phyloP scores from a whole-genome alignment of 2,888 invertebrate species.

The Therioaphis trifolii region DNA sequence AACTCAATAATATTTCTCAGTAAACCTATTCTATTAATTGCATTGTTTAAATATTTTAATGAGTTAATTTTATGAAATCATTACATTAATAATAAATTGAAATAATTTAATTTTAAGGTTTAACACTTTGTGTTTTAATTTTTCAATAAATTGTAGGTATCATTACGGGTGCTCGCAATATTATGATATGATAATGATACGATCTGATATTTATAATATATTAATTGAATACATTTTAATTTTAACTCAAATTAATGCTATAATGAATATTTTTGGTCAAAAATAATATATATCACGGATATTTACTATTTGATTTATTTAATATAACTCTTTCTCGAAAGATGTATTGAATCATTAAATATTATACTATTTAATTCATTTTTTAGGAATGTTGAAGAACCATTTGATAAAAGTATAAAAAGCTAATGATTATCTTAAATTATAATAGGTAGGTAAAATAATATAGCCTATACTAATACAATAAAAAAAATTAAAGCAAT shows the following conservation, averaged over 20 bases:
- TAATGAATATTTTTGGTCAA: background rate
- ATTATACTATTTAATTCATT: too few relatives aligned
- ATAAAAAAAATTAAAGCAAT: constrained; percentile 47
- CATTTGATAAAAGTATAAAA: constrained; percentile 37
- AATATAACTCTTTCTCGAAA: constrained; percentile 27
- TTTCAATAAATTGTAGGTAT: background rate
- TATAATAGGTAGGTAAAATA: too few relatives aligned
- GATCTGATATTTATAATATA: background rate
- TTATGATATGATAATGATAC: too few relatives aligned
- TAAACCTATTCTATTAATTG: background rate
- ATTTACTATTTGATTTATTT: background rate
- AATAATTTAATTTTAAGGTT: background rate
- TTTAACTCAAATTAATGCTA: background rate
- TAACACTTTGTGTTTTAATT: background rate
- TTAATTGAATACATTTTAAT: background rate
- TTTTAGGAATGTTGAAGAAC: background rate
- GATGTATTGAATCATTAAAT: background rate
- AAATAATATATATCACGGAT: background rate
- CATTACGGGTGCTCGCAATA: too few relatives aligned
- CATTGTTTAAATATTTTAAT: background rate
- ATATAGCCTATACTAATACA: constrained; percentile 12
- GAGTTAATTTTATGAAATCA: background rate
- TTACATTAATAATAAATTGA: background rate
- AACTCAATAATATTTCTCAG: background rate
- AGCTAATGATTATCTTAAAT: constrained; percentile 41